Base-by-base conservation (phyloP, 2,113 vertebrate genomes). In the Sinocyclocheilus anophthalmus region DNA sequence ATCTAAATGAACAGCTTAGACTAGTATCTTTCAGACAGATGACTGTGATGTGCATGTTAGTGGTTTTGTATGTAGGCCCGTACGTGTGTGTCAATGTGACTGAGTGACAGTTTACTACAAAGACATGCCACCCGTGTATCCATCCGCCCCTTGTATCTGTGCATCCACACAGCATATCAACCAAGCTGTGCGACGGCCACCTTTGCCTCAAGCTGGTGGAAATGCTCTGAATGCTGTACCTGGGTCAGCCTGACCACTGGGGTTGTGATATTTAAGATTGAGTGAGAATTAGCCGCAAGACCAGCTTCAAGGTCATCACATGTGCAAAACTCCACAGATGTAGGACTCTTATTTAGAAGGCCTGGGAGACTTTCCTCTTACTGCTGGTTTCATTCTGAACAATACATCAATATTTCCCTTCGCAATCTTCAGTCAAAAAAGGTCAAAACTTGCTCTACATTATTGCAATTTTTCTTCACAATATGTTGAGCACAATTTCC, bases 81-180 rank as follows among this genome's bases (percentile, higher is more conserved):
- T 83, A 37, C 30, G 45, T 82, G 39, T 79, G 55, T 33, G 77
- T 67, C 75, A 80, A 57, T 80, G 77, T 86, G 84, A 85, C 79
- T 84, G 79, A 87, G 87, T 81, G 88, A 89, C 89, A 88, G 85
- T 84, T 63, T 87, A 69, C 37, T 65, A 87, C 84, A 85, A 84
- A 91, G 92, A 94, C 93, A 92, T 90, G 89, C 91, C 88, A 85
- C 76, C 81, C 84, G 82, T 83, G 88, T 92, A 83, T 89, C 2
- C 30, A 33, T 33, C 42, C 70, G 63, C 87, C 77, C 14, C 80
- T 39, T 86, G 85, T 88, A 90, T 90, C 85, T 91, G 90, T 89
- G 87, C 79, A 84, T 92, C 84, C 89, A 78, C 70, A 70, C 65
- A 50, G 73, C 79, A 90, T 91, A 89, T 81, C 86, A 88, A 84